Base-by-base conservation (phyloP, 2,888 invertebrate species). In the Dryadula phaetusa region DNA sequence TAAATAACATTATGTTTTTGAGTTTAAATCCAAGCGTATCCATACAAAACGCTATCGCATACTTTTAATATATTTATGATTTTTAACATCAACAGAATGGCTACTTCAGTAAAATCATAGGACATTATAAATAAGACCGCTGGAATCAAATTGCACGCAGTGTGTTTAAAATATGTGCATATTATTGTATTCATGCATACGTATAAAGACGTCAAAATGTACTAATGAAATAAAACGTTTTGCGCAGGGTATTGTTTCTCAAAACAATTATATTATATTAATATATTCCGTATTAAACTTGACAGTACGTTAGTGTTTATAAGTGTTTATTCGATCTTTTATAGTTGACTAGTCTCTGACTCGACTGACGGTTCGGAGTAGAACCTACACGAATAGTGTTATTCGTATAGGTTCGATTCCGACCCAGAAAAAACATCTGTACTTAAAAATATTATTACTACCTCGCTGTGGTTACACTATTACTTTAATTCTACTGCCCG, bases 161-260 rank as follows among this genome's bases (percentile, higher is more conserved):
- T 79, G 73, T 74, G 77, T 78, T 88, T 88, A 87, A 60, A 89
- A 87, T 90, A 89, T 90, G 89, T 85, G 85, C 90, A 88, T 90
- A 88, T 85, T 89, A 90, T 86, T 88, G 85, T 84, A 83, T 83
- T 83, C 83, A 80, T 82, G 79, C 82, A 81, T 79, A 82, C 80
- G 76, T 85, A 92, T 91, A 91, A 90, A 90, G 90, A 90, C 88
- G 86, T 91, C 90, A 87, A 80, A 83, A 74, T 72, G 87, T 87
- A 86, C 64, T n/a, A 84, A 65, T 70, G 70, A 77, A 78, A 81
- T 34, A 74, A 71, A 73, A 70, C 44, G n/a, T 44, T 56, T 32
- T 40, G 22, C 10, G 5, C 40, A 22, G 16, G 6, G 20, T 47
- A 20, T 62, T 66, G 22, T 63, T 47, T 58, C 16, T 32, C 25